Percentiles rank a stretch among this genome's conserved stretches.
These are phyloP conservation scores for Alca torda DNA, from an alignment of 2,797 vertebrate genomes.

Conservation along the genomic window DNA sequence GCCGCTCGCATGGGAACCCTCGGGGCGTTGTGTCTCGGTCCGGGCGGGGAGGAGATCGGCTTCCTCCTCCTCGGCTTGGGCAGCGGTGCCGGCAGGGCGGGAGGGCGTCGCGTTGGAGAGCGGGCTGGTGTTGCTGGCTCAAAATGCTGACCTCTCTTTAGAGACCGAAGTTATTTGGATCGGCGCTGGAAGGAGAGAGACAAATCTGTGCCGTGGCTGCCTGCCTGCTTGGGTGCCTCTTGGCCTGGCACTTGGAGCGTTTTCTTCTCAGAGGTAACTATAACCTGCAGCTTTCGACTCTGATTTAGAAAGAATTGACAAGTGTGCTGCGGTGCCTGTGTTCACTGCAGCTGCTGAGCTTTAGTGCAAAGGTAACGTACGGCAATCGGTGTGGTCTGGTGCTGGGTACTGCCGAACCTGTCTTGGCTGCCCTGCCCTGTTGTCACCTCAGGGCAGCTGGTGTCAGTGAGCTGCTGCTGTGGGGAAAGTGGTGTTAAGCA, in stretches of 20 bases:
- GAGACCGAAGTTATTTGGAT: not conserved
- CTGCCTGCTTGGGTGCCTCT: not conserved
- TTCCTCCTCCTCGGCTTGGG: not conserved
- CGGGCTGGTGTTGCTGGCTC: not conserved
- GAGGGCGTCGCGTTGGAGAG: not conserved
- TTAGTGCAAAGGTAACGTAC: not conserved
- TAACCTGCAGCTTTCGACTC: not conserved
- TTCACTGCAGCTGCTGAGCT: not conserved
- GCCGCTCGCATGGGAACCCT: too few species aligned
- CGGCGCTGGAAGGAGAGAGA: not conserved
- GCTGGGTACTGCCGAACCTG: not conserved
- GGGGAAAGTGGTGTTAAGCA: not conserved
- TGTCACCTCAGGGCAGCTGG: not conserved
- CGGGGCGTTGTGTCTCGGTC: too few species aligned
- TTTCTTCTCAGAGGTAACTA: not conserved
- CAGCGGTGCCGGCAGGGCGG: not conserved
- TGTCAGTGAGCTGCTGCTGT: not conserved
- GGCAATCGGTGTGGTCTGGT: not conserved
- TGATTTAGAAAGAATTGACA: not conserved
- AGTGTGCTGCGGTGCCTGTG: not conserved
- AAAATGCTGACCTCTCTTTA: rapidly evolving
- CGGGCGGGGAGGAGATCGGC: not conserved
- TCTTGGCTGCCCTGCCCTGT: rapidly evolving
- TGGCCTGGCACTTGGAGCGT: not conserved
- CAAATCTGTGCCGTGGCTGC: not conserved